These are phyloP conservation scores for Tetropium fuscum DNA, from an alignment of 2,888 invertebrate genomes.

Conservation along the genomic window DNA sequence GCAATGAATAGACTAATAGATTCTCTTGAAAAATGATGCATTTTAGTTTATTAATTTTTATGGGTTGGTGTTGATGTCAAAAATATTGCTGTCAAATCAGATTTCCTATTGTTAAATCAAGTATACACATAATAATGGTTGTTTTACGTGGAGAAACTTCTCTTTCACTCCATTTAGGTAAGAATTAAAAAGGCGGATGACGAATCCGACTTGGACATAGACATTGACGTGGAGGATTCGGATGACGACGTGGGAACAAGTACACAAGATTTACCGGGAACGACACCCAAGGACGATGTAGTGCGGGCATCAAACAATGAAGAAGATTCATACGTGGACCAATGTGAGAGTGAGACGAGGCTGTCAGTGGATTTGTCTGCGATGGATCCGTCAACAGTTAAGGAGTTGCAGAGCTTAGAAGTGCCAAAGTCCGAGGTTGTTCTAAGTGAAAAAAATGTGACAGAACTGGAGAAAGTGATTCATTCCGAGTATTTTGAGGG, in stretches of 20 bases:
- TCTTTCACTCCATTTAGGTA: constrained; percentile 50
- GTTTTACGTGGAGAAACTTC: background rate
- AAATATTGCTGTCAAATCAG: too few relatives aligned
- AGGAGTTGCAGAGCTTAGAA: constrained; percentile 60
- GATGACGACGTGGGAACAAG: constrained; percentile 54
- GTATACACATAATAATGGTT: too few relatives aligned
- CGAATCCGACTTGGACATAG: constrained; percentile 67
- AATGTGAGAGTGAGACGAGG: background rate
- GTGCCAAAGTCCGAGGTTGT: constrained; percentile 65
- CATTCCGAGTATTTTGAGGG: constrained; percentile 72
- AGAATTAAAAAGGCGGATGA: constrained; percentile 59
- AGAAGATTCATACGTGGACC: background rate
- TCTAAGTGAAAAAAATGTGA: constrained; percentile 63
- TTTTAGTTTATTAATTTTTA: too few relatives aligned
- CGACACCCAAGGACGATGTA: background rate
- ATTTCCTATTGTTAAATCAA: too few relatives aligned
- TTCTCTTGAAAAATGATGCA: too few relatives aligned
- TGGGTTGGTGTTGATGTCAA: too few relatives aligned
- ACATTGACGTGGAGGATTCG: constrained; percentile 72
- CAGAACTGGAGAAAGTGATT: constrained; percentile 69
- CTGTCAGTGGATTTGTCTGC: constrained; percentile 41
- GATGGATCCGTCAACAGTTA: constrained; percentile 47
- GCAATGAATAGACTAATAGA: too few relatives aligned
- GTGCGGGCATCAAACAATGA: background rate
- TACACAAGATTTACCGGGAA: background rate